Percentiles rank a stretch among this genome's conserved stretches.
Evolutionary conservation across 2,113 vertebrate species (phyloP).

Genomic region (Carollia perspicillata): DNA sequence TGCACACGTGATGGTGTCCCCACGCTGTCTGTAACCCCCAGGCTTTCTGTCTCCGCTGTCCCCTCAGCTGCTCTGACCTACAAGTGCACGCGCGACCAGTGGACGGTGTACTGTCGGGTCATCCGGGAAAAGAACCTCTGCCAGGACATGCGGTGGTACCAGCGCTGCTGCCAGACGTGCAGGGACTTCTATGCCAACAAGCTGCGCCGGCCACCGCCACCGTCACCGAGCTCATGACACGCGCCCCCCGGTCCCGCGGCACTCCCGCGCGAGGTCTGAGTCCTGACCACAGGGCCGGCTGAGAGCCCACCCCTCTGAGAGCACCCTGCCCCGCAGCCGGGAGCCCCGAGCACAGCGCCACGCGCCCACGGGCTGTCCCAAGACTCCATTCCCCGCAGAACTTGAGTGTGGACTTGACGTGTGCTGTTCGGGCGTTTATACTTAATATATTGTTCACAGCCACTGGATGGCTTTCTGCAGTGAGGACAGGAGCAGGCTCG

Average conservation of each 20-base stretch:
- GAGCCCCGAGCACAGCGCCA: neutral
- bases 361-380: slow-evolving; percentile 66
- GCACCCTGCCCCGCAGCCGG: neutral
- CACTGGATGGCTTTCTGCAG: slow-evolving; percentile 85
- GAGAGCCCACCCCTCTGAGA: neutral
- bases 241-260: fast-evolving
- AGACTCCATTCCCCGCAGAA: slow-evolving; percentile 58
- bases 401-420: slow-evolving; percentile 54
- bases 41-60: slow-evolving; percentile 61
- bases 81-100: slow-evolving; percentile 95
- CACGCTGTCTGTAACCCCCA: neutral
- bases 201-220: slow-evolving; percentile 80
- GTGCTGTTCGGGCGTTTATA: slow-evolving; percentile 67
- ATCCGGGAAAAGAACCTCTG: slow-evolving; percentile 95
- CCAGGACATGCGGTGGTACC: slow-evolving; percentile 98
- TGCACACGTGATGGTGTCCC: fast-evolving
- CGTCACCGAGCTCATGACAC: slow-evolving; percentile 77
- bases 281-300: slow-evolving; percentile 70
- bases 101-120: slow-evolving; percentile 94
- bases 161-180: slow-evolving; percentile 96
- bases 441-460: slow-evolving; percentile 82
- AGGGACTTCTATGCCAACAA: slow-evolving; percentile 95
- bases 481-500: slow-evolving; percentile 64
- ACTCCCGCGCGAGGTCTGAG: neutral
- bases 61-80: slow-evolving; percentile 93